Evolutionary conservation across 2,888 invertebrate species (phyloP).

Genomic region (Chromoteleia sp.): DNA sequence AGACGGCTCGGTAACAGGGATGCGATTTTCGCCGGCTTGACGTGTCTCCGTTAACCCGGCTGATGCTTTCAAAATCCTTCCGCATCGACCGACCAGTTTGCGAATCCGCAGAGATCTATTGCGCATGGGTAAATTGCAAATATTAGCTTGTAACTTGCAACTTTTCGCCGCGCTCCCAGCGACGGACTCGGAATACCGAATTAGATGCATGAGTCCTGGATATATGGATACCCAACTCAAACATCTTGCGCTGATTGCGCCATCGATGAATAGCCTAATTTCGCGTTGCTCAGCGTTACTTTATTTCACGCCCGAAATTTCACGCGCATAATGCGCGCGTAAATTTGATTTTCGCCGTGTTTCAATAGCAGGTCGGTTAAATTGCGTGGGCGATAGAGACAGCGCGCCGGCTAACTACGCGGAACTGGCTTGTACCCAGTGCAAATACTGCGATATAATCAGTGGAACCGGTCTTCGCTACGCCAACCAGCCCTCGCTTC

Average conservation of each 20-base stretch:
- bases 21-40: slow-evolving; percentile 68
- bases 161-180: slow-evolving; percentile 72
- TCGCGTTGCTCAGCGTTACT: not conserved
- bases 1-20: slow-evolving; percentile 69
- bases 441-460: slow-evolving; percentile 66
- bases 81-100: slow-evolving; percentile 78
- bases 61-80: slow-evolving; percentile 76
- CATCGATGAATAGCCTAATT: slow-evolving; percentile 26
- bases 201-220: slow-evolving; percentile 57
- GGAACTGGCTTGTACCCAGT: slow-evolving; percentile 50
- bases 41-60: slow-evolving; percentile 71
- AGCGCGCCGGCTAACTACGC: slow-evolving; percentile 55
- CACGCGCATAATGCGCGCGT: slow-evolving; percentile 28
- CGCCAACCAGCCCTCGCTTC: slow-evolving; percentile 33
- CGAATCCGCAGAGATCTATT: slow-evolving; percentile 75
- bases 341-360: slow-evolving; percentile 50
- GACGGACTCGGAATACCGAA: slow-evolving; percentile 70
- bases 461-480: slow-evolving; percentile 34
- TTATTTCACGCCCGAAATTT: not conserved
- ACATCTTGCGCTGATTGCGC: slow-evolving; percentile 31
- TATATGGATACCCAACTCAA: slow-evolving; percentile 35
- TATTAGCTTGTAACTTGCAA: slow-evolving; percentile 80
- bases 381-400: slow-evolving; percentile 65
- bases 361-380: slow-evolving; percentile 51
- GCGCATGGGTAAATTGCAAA: slow-evolving; percentile 80